Evolutionary conservation across 2,797 vertebrate species (phyloP), one percentile per base, ranked within the genome.

Genomic region (Pseudomugil tenellus): DNA sequence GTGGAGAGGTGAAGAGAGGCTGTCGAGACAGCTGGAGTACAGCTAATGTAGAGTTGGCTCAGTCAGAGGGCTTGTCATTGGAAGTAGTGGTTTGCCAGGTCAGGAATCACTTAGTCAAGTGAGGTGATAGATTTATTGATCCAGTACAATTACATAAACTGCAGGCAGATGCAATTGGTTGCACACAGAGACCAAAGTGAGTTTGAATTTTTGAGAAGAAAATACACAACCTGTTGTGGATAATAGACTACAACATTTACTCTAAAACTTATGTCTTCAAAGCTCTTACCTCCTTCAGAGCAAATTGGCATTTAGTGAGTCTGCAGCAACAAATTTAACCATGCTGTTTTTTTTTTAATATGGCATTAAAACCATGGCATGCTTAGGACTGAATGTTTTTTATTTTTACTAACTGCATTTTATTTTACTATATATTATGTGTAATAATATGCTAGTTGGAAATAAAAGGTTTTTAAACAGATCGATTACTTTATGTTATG

Each of bases 1-100:
- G 74, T 79, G 68, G 76, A 76, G 64, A 84, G 67, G 84, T 76
- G 84, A 51, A 56, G 84, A 85, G 70, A 81, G 73, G 77, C 77
- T 77, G 70, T 60, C 76, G 83, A 89, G 82, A 78, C 61, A 35
- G 79, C 69, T 75, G 67, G 77, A 84, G 80, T 81, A 62, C 77
- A 74, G 39, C 71, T 83, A 86, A 89, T 89, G 77, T 82, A 87
- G 81, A 80, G 81, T 68, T 82, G 84, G 81, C 83, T 81, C 78
- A 69, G 73, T 63, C 66, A 48, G 77, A 78, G 65, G 77, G 65
- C 58, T 84, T 66, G 65, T 70, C 69, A 58, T 67, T 77, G 61
- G 70, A 74, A 57, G 52, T 41, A 72, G 56, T 49, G 56, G 31
- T 53, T 29, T 72, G 64, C 63, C 59, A 64, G 59, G 66, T 84